Conservation (phyloP, 2,888 invertebrate species). For the Cheilosia impressa region DNA sequence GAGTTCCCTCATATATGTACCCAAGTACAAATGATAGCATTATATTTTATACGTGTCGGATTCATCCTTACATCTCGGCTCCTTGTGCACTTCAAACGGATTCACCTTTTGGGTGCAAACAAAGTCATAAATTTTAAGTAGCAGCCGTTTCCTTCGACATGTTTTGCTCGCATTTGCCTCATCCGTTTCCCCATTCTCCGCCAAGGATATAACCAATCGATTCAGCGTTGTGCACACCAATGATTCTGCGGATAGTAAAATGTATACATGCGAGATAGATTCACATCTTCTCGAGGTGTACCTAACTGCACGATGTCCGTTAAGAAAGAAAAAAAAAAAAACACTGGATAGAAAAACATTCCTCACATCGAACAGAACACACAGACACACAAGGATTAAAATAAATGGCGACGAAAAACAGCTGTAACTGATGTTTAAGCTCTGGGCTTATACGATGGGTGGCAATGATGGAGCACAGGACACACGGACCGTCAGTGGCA, state of each 20-base stretch:
- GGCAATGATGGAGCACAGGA: slow-evolving; percentile 31
- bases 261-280: slow-evolving; percentile 57
- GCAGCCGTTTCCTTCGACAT: slow-evolving; percentile 76
- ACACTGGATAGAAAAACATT: slow-evolving; percentile 48
- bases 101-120: slow-evolving; percentile 78
- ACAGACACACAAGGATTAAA: slow-evolving; percentile 62
- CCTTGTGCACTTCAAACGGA: slow-evolving; percentile 68
- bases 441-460: slow-evolving; percentile 28
- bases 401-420: slow-evolving; percentile 74
- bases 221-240: slow-evolving; percentile 65
- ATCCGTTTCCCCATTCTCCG: slow-evolving; percentile 12
- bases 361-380: slow-evolving; percentile 45
- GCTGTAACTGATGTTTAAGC: slow-evolving; percentile 73
- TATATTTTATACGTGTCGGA: slow-evolving; percentile 72
- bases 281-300: slow-evolving; percentile 21
- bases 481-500: background rate
- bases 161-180: slow-evolving; percentile 58
- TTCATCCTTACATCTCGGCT: slow-evolving; percentile 50
- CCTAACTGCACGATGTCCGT: slow-evolving; percentile 47
- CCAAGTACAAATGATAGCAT: slow-evolving; percentile 73
- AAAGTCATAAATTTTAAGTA: slow-evolving; percentile 77
- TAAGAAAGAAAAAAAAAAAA: slow-evolving; percentile 20
- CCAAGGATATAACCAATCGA: slow-evolving; percentile 68
- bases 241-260: slow-evolving; percentile 62
- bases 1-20: slow-evolving; percentile 31